A percentile compares a stretch with the other conserved stretches of the same genome.
Evolutionary conservation across 1,140 invertebrate genomes (phyloP).

Genomic region (Atopsyche davidsoni): DNA sequence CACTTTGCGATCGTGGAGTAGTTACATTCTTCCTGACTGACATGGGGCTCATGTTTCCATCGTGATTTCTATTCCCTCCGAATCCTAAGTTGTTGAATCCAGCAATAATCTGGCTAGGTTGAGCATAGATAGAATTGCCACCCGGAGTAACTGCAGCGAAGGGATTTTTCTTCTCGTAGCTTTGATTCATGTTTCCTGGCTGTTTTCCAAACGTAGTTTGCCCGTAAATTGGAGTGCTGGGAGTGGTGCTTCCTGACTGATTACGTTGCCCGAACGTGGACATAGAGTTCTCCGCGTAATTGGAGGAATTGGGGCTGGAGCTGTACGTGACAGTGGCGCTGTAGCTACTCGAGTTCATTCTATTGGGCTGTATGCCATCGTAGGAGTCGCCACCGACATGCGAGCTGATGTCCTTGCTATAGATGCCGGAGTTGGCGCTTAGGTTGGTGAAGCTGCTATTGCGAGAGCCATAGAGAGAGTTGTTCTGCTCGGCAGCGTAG

Average conservation of each 20-base stretch:
- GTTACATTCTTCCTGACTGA: slow-evolving; percentile 39
- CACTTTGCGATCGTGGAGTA: slow-evolving; percentile 49
- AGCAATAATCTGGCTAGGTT: slow-evolving; percentile 45
- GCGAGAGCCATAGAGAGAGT: slow-evolving; percentile 35
- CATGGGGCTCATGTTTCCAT: slow-evolving; percentile 38
- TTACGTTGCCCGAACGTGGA: slow-evolving; percentile 27
- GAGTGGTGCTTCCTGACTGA: slow-evolving; percentile 8
- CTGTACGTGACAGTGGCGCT: slow-evolving; percentile 28
- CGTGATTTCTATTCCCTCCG: slow-evolving; percentile 31
- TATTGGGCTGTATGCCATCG: slow-evolving; percentile 13
- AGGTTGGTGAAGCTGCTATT: slow-evolving; percentile 38
- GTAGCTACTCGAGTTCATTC: slow-evolving; percentile 18
- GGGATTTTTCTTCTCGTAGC: slow-evolving; percentile 24
- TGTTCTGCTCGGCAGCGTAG: slow-evolving; percentile 29
- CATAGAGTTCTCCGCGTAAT: slow-evolving; percentile 20
- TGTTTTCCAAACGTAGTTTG: slow-evolving; percentile 21
- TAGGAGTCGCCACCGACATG: slow-evolving; percentile 33
- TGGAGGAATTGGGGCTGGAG: slow-evolving; percentile 23
- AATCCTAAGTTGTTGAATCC: slow-evolving; percentile 36
- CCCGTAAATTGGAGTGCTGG: slow-evolving; percentile 16
- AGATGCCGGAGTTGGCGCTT: slow-evolving; percentile 27
- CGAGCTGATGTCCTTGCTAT: slow-evolving; percentile 37
- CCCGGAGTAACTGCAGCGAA: slow-evolving; percentile 17
- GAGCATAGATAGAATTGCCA: slow-evolving; percentile 46
- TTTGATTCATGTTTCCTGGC: slow-evolving; percentile 16